Evolutionary conservation across 2,888 invertebrate genomes (phyloP).

Genomic region (Hirudinaria manillensis): DNA sequence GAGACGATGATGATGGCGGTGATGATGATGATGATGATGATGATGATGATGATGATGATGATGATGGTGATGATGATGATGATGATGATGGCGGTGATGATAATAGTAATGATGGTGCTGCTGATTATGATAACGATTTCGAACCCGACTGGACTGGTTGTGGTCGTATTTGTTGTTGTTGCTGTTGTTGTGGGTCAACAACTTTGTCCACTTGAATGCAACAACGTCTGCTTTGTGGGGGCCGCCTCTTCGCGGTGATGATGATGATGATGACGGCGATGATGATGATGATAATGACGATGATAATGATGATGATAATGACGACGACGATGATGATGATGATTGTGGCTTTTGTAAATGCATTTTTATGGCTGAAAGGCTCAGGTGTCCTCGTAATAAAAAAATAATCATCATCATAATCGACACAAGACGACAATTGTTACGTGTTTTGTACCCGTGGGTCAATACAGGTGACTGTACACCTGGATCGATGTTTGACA

Average conservation of each 20-base stretch:
- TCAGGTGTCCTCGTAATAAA: too few relatives aligned
- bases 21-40: constrained; percentile 30
- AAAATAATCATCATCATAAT: too few relatives aligned
- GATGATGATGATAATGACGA: constrained; percentile 1
- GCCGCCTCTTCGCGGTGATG: background rate
- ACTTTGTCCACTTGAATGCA: too few relatives aligned
- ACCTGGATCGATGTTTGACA: background rate
- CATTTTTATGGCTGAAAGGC: too few relatives aligned
- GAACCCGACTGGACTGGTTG: too few relatives aligned
- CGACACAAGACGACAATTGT: background rate
- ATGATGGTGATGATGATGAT: constrained; percentile 10
- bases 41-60: constrained; percentile 15
- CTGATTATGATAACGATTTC: constrained; percentile 16
- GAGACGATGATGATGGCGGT: background rate
- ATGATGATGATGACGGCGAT: constrained; percentile 17
- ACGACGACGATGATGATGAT: too few relatives aligned
- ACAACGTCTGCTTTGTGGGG: too few relatives aligned
- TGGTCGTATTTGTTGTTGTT: too few relatives aligned
- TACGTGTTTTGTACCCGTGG: background rate
- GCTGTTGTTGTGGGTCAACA: too few relatives aligned
- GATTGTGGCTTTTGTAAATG: too few relatives aligned
- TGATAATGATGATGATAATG: background rate
- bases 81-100: constrained; percentile 8
- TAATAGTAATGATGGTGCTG: background rate
- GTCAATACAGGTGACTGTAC: constrained; percentile 10